Evolutionary conservation across 2,888 invertebrate species (phyloP), one percentile per base, ranked within the genome.

Genomic region (Myopa tessellatipennis): DNA sequence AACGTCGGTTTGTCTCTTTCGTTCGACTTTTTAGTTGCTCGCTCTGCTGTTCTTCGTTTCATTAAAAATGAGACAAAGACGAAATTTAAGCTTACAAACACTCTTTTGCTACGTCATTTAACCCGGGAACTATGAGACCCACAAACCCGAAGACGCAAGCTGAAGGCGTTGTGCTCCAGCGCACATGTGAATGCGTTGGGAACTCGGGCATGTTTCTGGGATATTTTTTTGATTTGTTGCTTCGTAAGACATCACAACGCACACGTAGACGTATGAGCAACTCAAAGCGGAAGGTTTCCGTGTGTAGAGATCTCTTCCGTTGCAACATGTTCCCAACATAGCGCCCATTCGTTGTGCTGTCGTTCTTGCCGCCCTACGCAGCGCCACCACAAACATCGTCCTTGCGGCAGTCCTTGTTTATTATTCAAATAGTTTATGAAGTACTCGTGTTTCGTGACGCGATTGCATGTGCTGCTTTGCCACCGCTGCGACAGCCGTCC

Each of bases 1-100:
- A 83, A 81, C 82, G 81, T 82, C 45, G 79, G 82, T 80, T 81
- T 83, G 82, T 81, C 77, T 80, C 52, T n/a, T n/a, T 4, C 45
- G 14, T 16, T 63, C 52, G 73, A 76, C 38, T 79, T 80, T 80
- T 72, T 79, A 74, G 78, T 72, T 76, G 74, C 40, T 52, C 52
- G 55, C 10, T 55, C 36, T 6, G 50, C 50, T 68, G 55, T 14
- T 16, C 16, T 26, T 18, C 26, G 40, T n/a, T 68, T 36, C 65
- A 10, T 4, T 4, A 16, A 60, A 60, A 12, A 18, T 60, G 18
- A 60, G 60, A 10, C 18, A 60, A 60, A 60, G 45, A 10, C 45
- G 45, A 45, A 45, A 45, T 45, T 45, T 45, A 6, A 6, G 3
- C 3, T 45, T 45, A 10, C 45, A 10, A 45, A 45, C 26, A 26